phyloP scores from a whole-genome alignment of 2,113 vertebrate species.

The Oreocharis arfaki region DNA sequence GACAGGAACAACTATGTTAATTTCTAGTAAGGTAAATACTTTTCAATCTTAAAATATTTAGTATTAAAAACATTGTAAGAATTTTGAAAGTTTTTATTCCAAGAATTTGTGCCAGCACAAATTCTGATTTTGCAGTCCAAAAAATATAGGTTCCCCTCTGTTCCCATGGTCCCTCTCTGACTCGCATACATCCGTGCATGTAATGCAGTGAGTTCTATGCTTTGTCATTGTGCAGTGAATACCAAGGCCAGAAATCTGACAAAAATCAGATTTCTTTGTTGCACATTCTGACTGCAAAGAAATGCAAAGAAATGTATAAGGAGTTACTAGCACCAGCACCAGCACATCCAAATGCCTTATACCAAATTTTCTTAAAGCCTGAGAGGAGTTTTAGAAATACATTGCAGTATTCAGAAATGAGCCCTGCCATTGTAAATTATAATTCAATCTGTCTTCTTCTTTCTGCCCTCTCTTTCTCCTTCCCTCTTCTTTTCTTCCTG shows the following conservation, averaged over 20 bases:
- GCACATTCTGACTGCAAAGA: background rate
- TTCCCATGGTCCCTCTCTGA: background rate
- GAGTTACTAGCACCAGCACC: accelerated
- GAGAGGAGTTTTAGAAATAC: background rate
- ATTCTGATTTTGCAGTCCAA: background rate
- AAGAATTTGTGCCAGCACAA: background rate
- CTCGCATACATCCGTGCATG: background rate
- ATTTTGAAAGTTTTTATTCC: background rate
- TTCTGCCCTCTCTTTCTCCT: background rate
- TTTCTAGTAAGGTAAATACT: background rate
- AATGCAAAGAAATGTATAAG: too few species aligned
- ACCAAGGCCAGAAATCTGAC: background rate
- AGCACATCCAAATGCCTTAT: background rate
- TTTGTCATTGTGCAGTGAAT: background rate
- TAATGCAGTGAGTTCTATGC: background rate
- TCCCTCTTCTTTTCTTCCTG: background rate
- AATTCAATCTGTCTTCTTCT: background rate
- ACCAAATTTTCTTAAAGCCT: background rate
- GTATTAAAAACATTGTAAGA: background rate
- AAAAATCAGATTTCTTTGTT: background rate
- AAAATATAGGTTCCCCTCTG: background rate
- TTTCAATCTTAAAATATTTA: background rate
- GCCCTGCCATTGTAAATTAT: background rate
- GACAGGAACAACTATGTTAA: background rate
- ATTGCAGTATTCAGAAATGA: background rate